Percentiles rank a stretch among this genome's conserved stretches.
Conservation (phyloP, 2,113 vertebrate species). For the Odontesthes bonariensis region DNA sequence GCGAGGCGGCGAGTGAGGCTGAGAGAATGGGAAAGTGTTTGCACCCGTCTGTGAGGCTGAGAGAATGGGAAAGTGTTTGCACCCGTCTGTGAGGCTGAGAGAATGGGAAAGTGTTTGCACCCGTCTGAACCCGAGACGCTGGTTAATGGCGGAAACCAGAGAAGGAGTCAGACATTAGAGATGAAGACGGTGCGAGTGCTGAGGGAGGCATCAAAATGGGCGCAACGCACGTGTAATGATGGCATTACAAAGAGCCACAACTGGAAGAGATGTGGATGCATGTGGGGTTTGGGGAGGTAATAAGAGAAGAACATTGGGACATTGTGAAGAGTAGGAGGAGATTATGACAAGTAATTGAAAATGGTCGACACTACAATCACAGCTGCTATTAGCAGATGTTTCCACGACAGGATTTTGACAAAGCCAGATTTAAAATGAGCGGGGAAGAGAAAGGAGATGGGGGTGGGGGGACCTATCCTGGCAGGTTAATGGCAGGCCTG, state of each 20-base stretch:
- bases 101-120: slow-evolving; percentile 4
- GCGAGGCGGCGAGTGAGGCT: slow-evolving; percentile 1
- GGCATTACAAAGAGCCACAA: slow-evolving; percentile 27
- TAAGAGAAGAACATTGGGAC: slow-evolving; percentile 17
- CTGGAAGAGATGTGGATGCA: slow-evolving; percentile 22
- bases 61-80: slow-evolving; percentile 4
- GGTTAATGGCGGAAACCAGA: neutral
- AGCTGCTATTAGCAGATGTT: slow-evolving; percentile 48
- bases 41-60: neutral
- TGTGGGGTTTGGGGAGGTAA: slow-evolving; percentile 7
- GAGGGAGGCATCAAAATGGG: neutral
- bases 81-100: slow-evolving; percentile 7
- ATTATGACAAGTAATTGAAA: slow-evolving; percentile 37
- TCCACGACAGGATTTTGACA: slow-evolving; percentile 18
- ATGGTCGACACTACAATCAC: slow-evolving; percentile 13
- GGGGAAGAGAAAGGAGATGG: neutral
- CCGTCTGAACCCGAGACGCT: neutral
- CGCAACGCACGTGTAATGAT: neutral
- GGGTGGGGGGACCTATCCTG: neutral
- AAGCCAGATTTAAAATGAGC: neutral
- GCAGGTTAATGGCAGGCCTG: slow-evolving; percentile 33
- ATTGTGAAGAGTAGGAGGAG: slow-evolving; percentile 1
- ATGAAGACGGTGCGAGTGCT: neutral
- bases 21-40: slow-evolving; percentile 3
- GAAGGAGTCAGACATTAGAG: neutral